Percentiles rank a stretch among this genome's conserved stretches.
phyloP scores from a whole-genome alignment of 1,140 invertebrate genomes.

The Cherax quadricarinatus region DNA sequence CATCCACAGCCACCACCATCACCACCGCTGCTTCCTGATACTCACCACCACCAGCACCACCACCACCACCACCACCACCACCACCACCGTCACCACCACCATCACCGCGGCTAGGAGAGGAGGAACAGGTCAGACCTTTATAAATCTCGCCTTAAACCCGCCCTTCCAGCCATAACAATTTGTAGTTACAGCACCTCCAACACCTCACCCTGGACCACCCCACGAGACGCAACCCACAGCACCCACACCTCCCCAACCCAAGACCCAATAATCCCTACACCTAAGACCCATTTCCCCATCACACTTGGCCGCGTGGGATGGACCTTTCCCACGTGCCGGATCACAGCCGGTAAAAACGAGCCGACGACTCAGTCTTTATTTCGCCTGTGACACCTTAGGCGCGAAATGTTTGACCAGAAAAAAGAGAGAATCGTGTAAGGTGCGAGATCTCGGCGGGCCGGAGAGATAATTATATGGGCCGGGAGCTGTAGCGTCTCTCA shows the following conservation, averaged over 20 bases:
- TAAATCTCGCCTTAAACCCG: conserved; percentile 33
- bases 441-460: not conserved
- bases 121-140: conserved; percentile 41
- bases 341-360: conserved; percentile 7
- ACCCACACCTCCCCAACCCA: too few relatives aligned
- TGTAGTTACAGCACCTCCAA: conserved; percentile 48
- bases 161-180: conserved; percentile 45
- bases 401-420: conserved; percentile 6
- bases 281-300: not conserved
- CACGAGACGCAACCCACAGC: not conserved
- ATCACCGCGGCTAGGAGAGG: not conserved
- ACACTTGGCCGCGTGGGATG: not conserved
- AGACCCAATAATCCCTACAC: not conserved
- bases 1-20: too few relatives aligned
- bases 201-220: conserved; percentile 2
- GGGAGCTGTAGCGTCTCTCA: not conserved
- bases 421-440: not conserved
- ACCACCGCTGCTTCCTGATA: too few relatives aligned
- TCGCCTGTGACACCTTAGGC: conserved; percentile 27
- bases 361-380: conserved; percentile 37
- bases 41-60: too few relatives aligned
- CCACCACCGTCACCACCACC: too few relatives aligned
- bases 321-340: not conserved
- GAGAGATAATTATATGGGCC: conserved; percentile 20
- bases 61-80: too few relatives aligned